A percentile compares a stretch with the other conserved stretches of the same genome.
Conservation (phyloP, 2,113 vertebrate genomes). For the Hydrolagus affinis region DNA sequence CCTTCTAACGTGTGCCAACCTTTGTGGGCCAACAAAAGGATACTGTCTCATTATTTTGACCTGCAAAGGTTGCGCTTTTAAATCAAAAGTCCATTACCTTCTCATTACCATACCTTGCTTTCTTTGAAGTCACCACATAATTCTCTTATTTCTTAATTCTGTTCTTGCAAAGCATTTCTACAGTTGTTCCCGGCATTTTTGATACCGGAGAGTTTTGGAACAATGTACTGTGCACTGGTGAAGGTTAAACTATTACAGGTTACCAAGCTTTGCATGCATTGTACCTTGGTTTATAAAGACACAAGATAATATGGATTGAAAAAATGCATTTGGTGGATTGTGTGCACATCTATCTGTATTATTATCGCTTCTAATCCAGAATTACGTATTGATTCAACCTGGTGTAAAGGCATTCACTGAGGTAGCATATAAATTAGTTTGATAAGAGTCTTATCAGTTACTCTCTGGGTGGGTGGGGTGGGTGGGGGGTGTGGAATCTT, state of each 20-base stretch:
- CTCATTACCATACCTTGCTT: slow-evolving; percentile 15
- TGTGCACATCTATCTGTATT: too few relatives aligned
- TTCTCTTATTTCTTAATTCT: slow-evolving; percentile 11
- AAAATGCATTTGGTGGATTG: not conserved
- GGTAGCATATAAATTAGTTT: too few relatives aligned
- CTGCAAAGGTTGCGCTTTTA: slow-evolving; percentile 18
- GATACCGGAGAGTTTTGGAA: not conserved
- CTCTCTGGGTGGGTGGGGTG: too few relatives aligned
- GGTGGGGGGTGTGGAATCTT: too few relatives aligned
- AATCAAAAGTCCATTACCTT: slow-evolving; percentile 21
- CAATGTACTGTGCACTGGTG: not conserved
- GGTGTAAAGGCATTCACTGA: too few relatives aligned
- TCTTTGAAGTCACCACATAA: not conserved
- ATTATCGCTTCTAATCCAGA: too few relatives aligned
- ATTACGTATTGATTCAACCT: too few relatives aligned
- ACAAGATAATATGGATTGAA: not conserved
- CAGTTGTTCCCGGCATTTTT: not conserved
- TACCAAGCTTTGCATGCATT: too few relatives aligned
- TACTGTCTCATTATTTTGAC: slow-evolving; percentile 16
- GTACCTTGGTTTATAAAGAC: too few relatives aligned
- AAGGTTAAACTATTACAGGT: too few relatives aligned
- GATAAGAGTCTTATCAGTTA: too few relatives aligned
- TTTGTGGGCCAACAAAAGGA: slow-evolving; percentile 20
- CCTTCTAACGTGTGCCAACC: not conserved
- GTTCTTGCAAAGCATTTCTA: not conserved